Evolutionary conservation across 2,113 vertebrate species (phyloP), one percentile per base, ranked within the genome.

Genomic region (Eolophus roseicapilla): DNA sequence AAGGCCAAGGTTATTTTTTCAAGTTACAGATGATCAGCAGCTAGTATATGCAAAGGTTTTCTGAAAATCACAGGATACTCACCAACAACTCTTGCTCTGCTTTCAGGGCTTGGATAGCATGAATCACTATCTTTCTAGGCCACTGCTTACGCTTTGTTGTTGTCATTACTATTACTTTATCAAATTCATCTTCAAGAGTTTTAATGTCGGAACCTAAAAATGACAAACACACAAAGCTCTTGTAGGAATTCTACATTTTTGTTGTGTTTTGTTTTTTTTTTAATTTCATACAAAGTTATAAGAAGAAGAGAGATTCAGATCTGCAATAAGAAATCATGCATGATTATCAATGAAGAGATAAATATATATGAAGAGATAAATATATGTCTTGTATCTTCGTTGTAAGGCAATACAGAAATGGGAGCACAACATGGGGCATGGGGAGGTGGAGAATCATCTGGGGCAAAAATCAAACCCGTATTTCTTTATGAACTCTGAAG

Each of bases 31-130:
- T 18, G 29, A 43, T 62, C 57, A 89, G 24, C 52, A 88, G 39
- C 46, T 77, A 75, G 53, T 60, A 43, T 1, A 59, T 7, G 43
- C 29, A 91, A 74, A 81, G 25, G 21, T 70, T 59, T 93, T 57
- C 57, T 47, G 31, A 35, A 77, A 82, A 79, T 55, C 27, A 60
- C 21, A 18, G 25, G 46, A 55, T 79, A 96, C 99, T 94, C 96
- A 99, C 99, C 99, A 99, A 89, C 81, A 98, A 93, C 96, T 98
- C 98, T 18, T 99, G 98, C 80, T 99, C 98, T 7, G 98, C 97
- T 94, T 98, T 99, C 89, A 99, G 97, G 20, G 97, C 92, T 55
- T 97, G 97, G 67, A 99, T 95, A 57, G 98, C 97, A 44, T 98
- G 98, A 10, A 98, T 97, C 41, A 99, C 92, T 81, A 99, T 99